Conservation (phyloP, 2,888 invertebrate genomes). For the Phyllotreta striolata region DNA sequence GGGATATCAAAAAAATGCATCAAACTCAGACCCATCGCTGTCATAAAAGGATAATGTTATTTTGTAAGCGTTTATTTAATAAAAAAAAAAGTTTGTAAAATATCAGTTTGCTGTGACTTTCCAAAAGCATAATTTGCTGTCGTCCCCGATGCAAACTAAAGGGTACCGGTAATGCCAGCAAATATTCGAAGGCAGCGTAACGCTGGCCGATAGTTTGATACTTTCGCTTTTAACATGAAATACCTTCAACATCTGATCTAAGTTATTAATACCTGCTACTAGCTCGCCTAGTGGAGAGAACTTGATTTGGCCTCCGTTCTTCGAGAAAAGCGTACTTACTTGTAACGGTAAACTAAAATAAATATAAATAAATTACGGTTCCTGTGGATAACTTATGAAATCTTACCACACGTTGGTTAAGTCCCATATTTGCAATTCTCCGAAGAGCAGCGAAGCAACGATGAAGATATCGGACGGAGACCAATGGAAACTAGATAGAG, state of each 20-base stretch:
- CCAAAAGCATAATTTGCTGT: conserved; percentile 70
- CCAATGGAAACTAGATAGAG: conserved; percentile 77
- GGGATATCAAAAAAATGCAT: conserved; percentile 97
- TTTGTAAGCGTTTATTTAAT: not conserved
- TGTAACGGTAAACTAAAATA: conserved; percentile 67
- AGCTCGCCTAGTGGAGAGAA: conserved; percentile 72
- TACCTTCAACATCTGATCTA: conserved; percentile 72
- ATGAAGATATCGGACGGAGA: conserved; percentile 68
- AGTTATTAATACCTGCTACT: conserved; percentile 72
- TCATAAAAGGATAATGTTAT: conserved; percentile 88
- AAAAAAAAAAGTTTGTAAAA: not conserved
- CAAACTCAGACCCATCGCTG: conserved; percentile 96
- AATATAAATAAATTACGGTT: conserved; percentile 15
- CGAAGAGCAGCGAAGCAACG: conserved; percentile 71
- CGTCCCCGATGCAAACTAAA: conserved; percentile 68
- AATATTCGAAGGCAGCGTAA: conserved; percentile 67
- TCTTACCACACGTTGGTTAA: conserved; percentile 70
- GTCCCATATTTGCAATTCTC: conserved; percentile 75
- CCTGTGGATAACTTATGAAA: conserved; percentile 1
- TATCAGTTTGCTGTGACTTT: conserved; percentile 51
- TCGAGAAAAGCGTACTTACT: conserved; percentile 68
- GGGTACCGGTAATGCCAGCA: conserved; percentile 72
- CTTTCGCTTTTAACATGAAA: conserved; percentile 67
- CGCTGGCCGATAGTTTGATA: conserved; percentile 64
- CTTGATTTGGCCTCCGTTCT: conserved; percentile 69